A percentile compares a stretch with the other conserved stretches of the same genome.
Conservation (phyloP, 2,888 invertebrate genomes). For the Leptodirus hochenwartii region DNA sequence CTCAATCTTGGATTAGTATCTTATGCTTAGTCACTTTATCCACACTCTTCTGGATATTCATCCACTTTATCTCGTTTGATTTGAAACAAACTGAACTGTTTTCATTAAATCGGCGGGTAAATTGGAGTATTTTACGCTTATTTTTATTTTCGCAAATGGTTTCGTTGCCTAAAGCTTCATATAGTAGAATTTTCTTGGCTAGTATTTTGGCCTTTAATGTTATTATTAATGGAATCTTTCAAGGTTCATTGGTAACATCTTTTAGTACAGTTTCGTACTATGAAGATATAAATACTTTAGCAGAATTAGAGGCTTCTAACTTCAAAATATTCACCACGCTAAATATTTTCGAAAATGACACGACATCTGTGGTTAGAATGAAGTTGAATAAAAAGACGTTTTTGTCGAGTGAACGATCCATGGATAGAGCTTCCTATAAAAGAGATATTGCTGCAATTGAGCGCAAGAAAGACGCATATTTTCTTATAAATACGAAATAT, state of each 20-base stretch:
- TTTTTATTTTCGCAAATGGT: no score
- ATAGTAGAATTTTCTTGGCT: constrained; percentile 19
- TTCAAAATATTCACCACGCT: constrained; percentile 23
- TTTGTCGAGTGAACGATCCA: constrained; percentile 7
- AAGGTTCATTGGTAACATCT: constrained; percentile 28
- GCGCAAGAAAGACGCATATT: constrained; percentile 21
- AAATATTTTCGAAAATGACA: constrained; percentile 21
- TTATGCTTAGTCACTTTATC: no score
- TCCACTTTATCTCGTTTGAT: no score
- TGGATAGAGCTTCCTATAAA: constrained; percentile 14
- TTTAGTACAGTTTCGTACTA: constrained; percentile 26
- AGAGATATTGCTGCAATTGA: constrained; percentile 20
- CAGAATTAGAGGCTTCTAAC: constrained; percentile 25
- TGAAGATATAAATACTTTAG: constrained; percentile 26
- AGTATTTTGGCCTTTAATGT: constrained; percentile 23
- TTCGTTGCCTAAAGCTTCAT: no score
- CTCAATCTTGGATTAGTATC: no score
- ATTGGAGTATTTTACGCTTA: no score
- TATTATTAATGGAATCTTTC: constrained; percentile 24
- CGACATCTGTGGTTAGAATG: constrained; percentile 13
- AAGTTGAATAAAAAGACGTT: constrained; percentile 16
- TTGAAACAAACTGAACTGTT: no score
- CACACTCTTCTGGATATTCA: no score
- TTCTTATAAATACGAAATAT: constrained; percentile 19
- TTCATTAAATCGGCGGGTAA: no score